Evolutionary conservation across 53 echinoderm and acorn worm species (phyloP).

Genomic region (Zoroaster sp.): DNA sequence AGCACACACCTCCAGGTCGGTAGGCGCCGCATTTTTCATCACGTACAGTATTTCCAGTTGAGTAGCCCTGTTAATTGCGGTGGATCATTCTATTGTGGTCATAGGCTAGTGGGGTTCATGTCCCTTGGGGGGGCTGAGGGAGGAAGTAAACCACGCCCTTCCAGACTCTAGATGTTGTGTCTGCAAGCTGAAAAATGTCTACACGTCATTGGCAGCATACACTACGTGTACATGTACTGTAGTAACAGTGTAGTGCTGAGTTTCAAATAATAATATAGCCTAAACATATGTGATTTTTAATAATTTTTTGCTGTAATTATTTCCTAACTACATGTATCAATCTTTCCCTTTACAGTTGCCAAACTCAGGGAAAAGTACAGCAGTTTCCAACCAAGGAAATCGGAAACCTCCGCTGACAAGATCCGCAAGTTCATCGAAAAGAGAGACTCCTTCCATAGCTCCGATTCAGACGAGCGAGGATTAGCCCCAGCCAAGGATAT

Average conservation of each 20-base stretch:
- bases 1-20: not conserved
- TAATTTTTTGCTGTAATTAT: not conserved
- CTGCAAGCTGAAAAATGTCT: not conserved
- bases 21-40: not conserved
- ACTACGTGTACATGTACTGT: not conserved
- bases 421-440: conserved; percentile 25
- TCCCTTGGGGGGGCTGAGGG: not conserved
- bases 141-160: not conserved
- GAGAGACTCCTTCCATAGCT: conserved; percentile 18
- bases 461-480: conserved; percentile 10
- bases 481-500: not conserved
- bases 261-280: no score
- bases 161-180: not conserved
- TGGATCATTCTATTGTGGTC: not conserved
- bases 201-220: no score
- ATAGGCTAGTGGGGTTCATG: not conserved
- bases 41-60: not conserved
- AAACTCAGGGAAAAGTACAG: conserved; percentile 59
- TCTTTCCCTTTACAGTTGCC: conserved; percentile 27
- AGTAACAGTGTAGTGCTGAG: not conserved
- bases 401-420: conserved; percentile 59
- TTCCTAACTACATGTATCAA: not conserved
- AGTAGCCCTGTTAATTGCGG: conserved; percentile 2
- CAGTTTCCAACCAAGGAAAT: not conserved
- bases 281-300: no score